Evolutionary conservation across 1,140 invertebrate genomes (phyloP).

Genomic region (Ips nitidus): DNA sequence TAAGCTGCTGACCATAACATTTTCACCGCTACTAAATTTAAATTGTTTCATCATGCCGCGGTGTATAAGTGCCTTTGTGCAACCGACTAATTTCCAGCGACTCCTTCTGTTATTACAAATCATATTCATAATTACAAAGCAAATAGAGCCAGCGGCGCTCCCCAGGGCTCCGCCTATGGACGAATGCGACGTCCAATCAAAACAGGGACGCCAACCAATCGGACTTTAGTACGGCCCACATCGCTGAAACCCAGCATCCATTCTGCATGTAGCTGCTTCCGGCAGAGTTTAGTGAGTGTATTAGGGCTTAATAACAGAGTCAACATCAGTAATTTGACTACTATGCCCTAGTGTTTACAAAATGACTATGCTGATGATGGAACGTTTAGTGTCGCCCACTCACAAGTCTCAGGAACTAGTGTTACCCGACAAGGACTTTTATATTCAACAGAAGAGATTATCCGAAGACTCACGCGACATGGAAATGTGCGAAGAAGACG

Average conservation of each 20-base stretch:
- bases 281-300: slow-evolving; percentile 45
- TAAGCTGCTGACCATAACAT: slow-evolving; percentile 45
- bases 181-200: slow-evolving; percentile 33
- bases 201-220: slow-evolving; percentile 31
- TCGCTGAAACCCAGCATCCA: slow-evolving; percentile 37
- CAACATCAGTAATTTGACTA: slow-evolving; percentile 33
- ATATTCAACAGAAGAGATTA: slow-evolving; percentile 37
- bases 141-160: slow-evolving; percentile 45
- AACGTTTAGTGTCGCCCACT: slow-evolving; percentile 49
- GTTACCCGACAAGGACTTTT: slow-evolving; percentile 33
- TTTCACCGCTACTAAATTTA: slow-evolving; percentile 51
- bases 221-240: slow-evolving; percentile 18
- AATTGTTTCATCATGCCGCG: slow-evolving; percentile 50
- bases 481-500: slow-evolving; percentile 51
- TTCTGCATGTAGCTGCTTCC: slow-evolving; percentile 43
- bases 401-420: slow-evolving; percentile 42
- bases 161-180: slow-evolving; percentile 37
- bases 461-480: slow-evolving; percentile 47
- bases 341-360: slow-evolving; percentile 38
- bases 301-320: slow-evolving; percentile 38
- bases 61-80: slow-evolving; percentile 49
- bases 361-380: slow-evolving; percentile 58
- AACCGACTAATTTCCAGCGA: slow-evolving; percentile 50
- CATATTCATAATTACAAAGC: slow-evolving; percentile 55
- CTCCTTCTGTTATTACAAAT: slow-evolving; percentile 54